These are phyloP conservation scores for Tetranychus truncatus DNA, from an alignment of 2,888 invertebrate species.

Conservation along the genomic window DNA sequence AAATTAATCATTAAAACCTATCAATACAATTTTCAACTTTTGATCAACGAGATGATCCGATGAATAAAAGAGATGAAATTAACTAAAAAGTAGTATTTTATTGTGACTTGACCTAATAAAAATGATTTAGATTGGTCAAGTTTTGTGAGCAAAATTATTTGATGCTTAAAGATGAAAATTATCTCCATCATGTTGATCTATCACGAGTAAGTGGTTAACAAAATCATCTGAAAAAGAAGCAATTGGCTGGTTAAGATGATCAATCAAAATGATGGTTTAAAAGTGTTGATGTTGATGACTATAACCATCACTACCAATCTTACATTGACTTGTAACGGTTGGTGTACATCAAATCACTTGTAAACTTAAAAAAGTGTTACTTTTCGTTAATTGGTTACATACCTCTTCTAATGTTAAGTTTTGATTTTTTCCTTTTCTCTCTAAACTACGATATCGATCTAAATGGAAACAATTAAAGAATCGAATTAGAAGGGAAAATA, in stretches of 20 bases:
- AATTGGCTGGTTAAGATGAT: not conserved
- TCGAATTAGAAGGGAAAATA: not conserved
- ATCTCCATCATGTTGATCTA: not conserved
- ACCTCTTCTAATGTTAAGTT: conserved; percentile 7
- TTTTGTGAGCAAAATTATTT: too few relatives aligned
- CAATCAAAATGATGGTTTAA: not conserved
- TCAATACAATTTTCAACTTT: too few relatives aligned
- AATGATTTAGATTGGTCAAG: too few relatives aligned
- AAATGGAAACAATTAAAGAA: not conserved
- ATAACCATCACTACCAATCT: not conserved
- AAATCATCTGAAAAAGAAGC: conserved; percentile 7
- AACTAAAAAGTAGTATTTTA: too few relatives aligned
- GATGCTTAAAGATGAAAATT: too few relatives aligned
- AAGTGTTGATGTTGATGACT: not conserved
- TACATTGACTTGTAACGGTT: not conserved
- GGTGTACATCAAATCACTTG: not conserved
- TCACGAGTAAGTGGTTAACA: conserved; percentile 8
- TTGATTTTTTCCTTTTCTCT: conserved; percentile 6
- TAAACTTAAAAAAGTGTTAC: not conserved
- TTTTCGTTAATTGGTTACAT: not conserved
- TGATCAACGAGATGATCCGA: too few relatives aligned
- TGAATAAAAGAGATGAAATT: too few relatives aligned
- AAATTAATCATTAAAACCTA: too few relatives aligned
- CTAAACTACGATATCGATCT: conserved; percentile 10
- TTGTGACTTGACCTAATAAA: too few relatives aligned